phyloP scores from a whole-genome alignment of 2,113 vertebrate species.

The Dipodomys ordii region DNA sequence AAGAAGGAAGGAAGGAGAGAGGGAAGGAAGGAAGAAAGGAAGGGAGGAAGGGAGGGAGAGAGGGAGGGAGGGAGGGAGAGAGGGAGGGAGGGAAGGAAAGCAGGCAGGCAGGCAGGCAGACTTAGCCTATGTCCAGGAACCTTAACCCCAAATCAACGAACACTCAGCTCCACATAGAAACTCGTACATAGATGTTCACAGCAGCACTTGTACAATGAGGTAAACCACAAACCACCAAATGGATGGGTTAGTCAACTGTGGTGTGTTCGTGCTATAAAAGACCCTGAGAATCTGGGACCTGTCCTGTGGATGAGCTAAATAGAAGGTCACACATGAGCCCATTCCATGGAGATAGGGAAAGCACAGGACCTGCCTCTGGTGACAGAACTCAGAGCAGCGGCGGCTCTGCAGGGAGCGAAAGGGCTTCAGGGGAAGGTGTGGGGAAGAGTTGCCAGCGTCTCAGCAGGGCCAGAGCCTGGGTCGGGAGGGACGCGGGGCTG shows the following conservation, averaged over 20 bases:
- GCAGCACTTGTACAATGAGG: fast-evolving
- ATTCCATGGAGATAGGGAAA: background rate
- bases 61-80: too few relatives aligned
- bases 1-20: too few relatives aligned
- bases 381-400: background rate
- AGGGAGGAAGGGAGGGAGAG: too few relatives aligned
- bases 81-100: too few relatives aligned
- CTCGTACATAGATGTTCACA: fast-evolving
- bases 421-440: too few relatives aligned
- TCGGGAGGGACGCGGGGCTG: too few relatives aligned
- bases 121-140: background rate
- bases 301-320: background rate
- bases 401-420: background rate
- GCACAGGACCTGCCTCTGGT: too few relatives aligned
- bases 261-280: fast-evolving
- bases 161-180: background rate
- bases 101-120: too few relatives aligned
- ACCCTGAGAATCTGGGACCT: fast-evolving
- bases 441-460: too few relatives aligned
- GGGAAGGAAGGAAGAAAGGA: too few relatives aligned
- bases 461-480: too few relatives aligned
- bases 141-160: background rate
- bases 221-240: background rate
- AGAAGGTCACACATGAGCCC: fast-evolving
- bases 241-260: fast-evolving